phyloP scores from a whole-genome alignment of 2,888 invertebrate species.

The Hypsopygia costalis region DNA sequence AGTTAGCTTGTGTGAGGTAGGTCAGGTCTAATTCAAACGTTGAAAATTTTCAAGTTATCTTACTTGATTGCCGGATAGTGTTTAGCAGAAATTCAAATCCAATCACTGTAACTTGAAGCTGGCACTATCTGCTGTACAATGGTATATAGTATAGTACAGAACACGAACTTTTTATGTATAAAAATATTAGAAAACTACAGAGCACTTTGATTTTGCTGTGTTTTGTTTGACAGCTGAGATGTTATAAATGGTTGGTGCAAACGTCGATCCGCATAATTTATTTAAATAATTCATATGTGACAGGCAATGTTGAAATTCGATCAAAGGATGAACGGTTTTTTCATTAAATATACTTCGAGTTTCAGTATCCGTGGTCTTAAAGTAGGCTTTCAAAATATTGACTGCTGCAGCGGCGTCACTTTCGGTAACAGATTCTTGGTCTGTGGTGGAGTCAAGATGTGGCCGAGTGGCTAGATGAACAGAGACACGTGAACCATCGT shows the following conservation, averaged over 20 bases:
- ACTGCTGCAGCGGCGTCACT: slow-evolving; percentile 21
- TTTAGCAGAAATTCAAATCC: too few relatives aligned
- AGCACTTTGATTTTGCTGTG: too few relatives aligned
- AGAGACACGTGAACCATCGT: neutral
- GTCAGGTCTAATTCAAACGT: too few relatives aligned
- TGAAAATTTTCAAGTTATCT: too few relatives aligned
- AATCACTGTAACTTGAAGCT: too few relatives aligned
- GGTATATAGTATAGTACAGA: too few relatives aligned
- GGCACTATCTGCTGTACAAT: too few relatives aligned
- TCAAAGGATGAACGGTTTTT: slow-evolving; percentile 21
- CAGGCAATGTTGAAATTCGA: slow-evolving; percentile 36
- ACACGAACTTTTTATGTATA: too few relatives aligned
- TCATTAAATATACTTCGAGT: slow-evolving; percentile 19
- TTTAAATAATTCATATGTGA: slow-evolving; percentile 38
- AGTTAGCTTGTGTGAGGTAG: too few relatives aligned
- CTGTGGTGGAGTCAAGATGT: slow-evolving; percentile 3
- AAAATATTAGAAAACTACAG: too few relatives aligned
- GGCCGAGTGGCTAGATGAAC: neutral
- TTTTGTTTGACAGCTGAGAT: too few relatives aligned
- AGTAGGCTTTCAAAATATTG: slow-evolving; percentile 20
- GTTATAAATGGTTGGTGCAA: slow-evolving; percentile 21
- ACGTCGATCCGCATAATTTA: slow-evolving; percentile 33
- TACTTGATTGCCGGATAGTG: too few relatives aligned
- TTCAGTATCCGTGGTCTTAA: slow-evolving; percentile 9
- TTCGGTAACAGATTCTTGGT: slow-evolving; percentile 12